Evolutionary conservation across 1,140 invertebrate genomes (phyloP), one percentile per base, ranked within the genome.

Genomic region (Euglossa dilemma): DNA sequence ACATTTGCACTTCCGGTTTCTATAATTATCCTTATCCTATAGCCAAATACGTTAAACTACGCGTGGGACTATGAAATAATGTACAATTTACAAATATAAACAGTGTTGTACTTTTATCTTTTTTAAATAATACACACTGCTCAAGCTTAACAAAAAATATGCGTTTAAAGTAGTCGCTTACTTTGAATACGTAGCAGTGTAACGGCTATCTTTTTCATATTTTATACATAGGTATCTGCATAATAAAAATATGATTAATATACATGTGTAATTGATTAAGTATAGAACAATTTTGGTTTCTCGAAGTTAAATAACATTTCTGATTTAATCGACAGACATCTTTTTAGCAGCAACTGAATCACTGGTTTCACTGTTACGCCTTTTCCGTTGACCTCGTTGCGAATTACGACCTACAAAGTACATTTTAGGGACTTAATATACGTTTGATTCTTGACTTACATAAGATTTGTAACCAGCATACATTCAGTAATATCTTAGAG

Each of bases 401-500:
- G n/a, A 20, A 12, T 86, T 80, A n/a, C 89, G 89, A 25, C 89
- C 90, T 91, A 12, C 2, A 43, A 87, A 59, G 75, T 63, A 79
- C 57, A 25, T 57, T 23, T 16, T 11, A 70, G 11, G 61, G 36
- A 52, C 11, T 64, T 16, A 8, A 67, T 57, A 70, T 66, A 52
- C 11, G 2, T 72, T 20, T 20, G 47, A 43, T 28, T n/a, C 78
- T 50, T 25, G 47, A 14, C 7, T 6, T 9, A 11, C 16, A 16
- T 23, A 36, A 52, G 1, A 73, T 14, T 50, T 43, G n/a, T 8
- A 14, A 12, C 2, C 4, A 9, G 36, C 4, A 28, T 25, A 28
- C 16, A 59, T 88, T 92, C 91, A 92, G 92, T 88, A 8, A 66
- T 67, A 18, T 28, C 84, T 85, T 74, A 80, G 54, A 80, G 88